These are phyloP conservation scores for Platysteira castanea DNA, from an alignment of 2,113 vertebrate genomes.

Conservation along the genomic window DNA sequence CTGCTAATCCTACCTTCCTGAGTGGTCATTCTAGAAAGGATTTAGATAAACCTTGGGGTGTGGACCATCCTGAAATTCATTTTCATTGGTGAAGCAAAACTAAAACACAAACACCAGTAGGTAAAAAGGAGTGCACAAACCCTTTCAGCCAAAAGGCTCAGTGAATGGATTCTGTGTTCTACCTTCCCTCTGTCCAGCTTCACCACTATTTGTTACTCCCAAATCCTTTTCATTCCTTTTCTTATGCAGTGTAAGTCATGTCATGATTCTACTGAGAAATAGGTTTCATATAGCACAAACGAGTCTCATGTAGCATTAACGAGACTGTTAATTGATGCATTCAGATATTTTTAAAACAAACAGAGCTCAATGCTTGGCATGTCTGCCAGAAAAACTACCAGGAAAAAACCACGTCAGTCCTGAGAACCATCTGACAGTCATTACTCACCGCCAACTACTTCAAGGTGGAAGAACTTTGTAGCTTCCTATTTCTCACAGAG, in stretches of 20 bases:
- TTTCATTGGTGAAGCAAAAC: background rate
- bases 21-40: background rate
- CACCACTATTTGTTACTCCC: slow-evolving; percentile 3
- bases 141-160: background rate
- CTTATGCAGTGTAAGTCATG: background rate
- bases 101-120: background rate
- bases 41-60: background rate
- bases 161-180: background rate
- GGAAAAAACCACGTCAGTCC: background rate
- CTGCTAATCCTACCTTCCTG: background rate
- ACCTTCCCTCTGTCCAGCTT: background rate
- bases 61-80: background rate
- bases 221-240: background rate
- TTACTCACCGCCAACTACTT: slow-evolving; percentile 34
- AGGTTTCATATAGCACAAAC: slow-evolving; percentile 10
- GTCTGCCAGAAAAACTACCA: background rate
- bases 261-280: slow-evolving; percentile 20
- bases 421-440: slow-evolving; percentile 17
- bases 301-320: slow-evolving; percentile 23
- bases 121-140: slow-evolving; percentile 5
- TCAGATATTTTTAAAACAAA: slow-evolving; percentile 41
- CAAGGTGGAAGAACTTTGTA: background rate
- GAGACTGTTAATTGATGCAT: slow-evolving; percentile 42
- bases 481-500: background rate
- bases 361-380: background rate